A percentile compares a stretch with the other conserved stretches of the same genome.
Evolutionary conservation across 2,888 invertebrate genomes (phyloP).

Genomic region (Autographa gamma): DNA sequence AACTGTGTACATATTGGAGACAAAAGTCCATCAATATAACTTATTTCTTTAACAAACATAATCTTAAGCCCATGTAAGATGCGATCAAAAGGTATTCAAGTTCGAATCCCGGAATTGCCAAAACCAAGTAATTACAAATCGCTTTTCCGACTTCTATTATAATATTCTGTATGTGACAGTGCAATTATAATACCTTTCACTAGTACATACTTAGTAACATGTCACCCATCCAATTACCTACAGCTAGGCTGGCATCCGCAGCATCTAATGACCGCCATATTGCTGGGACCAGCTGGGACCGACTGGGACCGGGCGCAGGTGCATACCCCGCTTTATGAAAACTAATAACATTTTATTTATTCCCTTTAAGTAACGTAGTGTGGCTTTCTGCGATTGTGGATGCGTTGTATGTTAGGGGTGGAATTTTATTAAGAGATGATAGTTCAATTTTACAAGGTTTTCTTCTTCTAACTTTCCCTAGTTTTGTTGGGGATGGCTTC

Average conservation of each 20-base stretch:
- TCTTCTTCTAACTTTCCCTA: no score
- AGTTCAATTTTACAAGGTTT: neutral
- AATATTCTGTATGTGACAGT: no score
- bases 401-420: neutral
- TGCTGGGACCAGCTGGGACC: conserved; percentile 63
- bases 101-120: no score
- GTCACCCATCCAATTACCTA: neutral
- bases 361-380: conserved; percentile 19
- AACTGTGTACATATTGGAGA: no score
- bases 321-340: conserved; percentile 59
- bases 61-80: no score
- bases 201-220: neutral
- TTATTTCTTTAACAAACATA: no score
- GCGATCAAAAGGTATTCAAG: no score
- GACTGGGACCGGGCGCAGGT: conserved; percentile 61
- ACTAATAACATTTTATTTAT: conserved; percentile 69
- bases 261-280: conserved; percentile 55
- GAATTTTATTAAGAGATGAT: neutral
- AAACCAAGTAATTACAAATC: no score
- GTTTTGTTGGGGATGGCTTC: no score
- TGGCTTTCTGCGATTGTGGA: neutral
- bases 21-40: no score
- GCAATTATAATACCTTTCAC: no score
- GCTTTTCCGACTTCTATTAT: no score
- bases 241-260: conserved; percentile 10